phyloP scores from a whole-genome alignment of 1,140 invertebrate genomes.

The Dysdera silvatica region DNA sequence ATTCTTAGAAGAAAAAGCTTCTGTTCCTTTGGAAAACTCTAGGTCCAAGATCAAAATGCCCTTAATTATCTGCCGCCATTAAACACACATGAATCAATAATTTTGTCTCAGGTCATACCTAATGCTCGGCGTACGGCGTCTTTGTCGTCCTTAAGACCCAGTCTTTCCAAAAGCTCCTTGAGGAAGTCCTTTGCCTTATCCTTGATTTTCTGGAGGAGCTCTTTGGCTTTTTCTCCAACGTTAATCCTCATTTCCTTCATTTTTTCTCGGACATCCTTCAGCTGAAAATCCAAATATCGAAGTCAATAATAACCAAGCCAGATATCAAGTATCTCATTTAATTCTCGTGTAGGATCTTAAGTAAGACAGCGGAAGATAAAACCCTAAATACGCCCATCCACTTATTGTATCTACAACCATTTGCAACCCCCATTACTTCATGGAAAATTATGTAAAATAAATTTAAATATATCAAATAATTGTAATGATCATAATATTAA shows the following conservation, averaged over 20 bases:
- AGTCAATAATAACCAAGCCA: not conserved
- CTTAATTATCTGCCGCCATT: too few relatives aligned
- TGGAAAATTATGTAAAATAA: too few relatives aligned
- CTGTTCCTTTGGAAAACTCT: too few relatives aligned
- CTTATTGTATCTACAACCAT: not conserved
- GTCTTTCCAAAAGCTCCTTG: constrained; percentile 1
- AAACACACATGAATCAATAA: too few relatives aligned
- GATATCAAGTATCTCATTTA: not conserved
- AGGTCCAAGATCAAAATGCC: too few relatives aligned
- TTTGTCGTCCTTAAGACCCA: not conserved
- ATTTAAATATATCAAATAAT: too few relatives aligned
- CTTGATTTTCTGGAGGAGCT: constrained; percentile 12
- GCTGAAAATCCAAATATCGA: not conserved
- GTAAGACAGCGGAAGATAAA: not conserved
- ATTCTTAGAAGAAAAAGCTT: too few relatives aligned
- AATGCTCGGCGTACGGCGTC: too few relatives aligned
- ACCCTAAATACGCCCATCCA: not conserved
- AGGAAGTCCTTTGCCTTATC: constrained; percentile 12
- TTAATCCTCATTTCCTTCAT: constrained; percentile 12
- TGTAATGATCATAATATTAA: too few relatives aligned
- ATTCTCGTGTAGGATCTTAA: not conserved
- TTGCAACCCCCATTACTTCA: constrained; percentile 3
- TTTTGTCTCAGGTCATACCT: too few relatives aligned
- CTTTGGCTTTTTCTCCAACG: constrained; percentile 1
- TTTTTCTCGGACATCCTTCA: constrained; percentile 13